phyloP scores from a whole-genome alignment of 2,888 invertebrate genomes.

The Nasonovia ribisnigri region DNA sequence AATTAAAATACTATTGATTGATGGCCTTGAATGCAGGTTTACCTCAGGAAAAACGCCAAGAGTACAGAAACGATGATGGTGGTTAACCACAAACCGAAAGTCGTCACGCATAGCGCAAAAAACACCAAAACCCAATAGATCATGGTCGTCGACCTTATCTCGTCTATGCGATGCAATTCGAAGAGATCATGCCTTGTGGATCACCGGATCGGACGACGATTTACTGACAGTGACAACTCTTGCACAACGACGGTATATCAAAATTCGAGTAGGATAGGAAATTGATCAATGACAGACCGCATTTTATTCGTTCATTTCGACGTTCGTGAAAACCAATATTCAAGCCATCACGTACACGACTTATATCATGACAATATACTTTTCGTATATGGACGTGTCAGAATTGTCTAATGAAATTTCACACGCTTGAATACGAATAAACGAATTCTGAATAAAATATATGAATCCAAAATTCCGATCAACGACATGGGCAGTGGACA shows the following conservation, averaged over 20 bases:
- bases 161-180: neutral
- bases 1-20: neutral
- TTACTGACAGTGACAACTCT: neutral
- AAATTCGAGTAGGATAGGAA: neutral
- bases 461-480: neutral
- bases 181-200: neutral
- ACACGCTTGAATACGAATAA: neutral
- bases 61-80: slow-evolving; percentile 22
- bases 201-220: neutral
- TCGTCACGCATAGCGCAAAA: slow-evolving; percentile 9
- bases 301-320: neutral
- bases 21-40: neutral
- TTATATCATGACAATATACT: neutral
- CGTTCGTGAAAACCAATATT: neutral
- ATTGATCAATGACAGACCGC: neutral
- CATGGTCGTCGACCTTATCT: neutral
- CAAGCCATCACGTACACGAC: neutral
- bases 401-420: neutral
- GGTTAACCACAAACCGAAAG: slow-evolving; percentile 52
- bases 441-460: too few species aligned
- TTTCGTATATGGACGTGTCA: neutral
- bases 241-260: neutral
- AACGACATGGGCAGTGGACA: too few species aligned
- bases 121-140: slow-evolving; percentile 10
- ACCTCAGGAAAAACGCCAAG: slow-evolving; percentile 33